A percentile compares a stretch with the other conserved stretches of the same genome.
These are phyloP conservation scores for Lucinisca nassula DNA, from an alignment of 2,888 invertebrate genomes.

Conservation along the genomic window DNA sequence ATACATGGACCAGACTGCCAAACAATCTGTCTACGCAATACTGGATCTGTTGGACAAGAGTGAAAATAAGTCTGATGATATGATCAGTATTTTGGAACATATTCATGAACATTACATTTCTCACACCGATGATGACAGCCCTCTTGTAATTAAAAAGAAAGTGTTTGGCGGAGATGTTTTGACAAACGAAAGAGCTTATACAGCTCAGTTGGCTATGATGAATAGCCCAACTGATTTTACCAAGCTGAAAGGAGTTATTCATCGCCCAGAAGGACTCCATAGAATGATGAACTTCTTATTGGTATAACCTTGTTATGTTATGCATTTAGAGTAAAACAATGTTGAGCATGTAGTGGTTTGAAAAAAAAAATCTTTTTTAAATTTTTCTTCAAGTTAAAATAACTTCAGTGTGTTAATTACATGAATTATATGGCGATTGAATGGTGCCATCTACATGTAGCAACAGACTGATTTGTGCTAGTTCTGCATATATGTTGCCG, in stretches of 20 bases:
- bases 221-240: constrained; percentile 19
- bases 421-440: no score
- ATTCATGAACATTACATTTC: constrained; percentile 39
- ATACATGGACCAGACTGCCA: constrained; percentile 32
- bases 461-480: no score
- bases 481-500: no score
- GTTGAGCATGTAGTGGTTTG: no score
- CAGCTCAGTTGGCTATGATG: constrained; percentile 40
- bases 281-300: constrained; percentile 41
- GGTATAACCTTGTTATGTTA: no score
- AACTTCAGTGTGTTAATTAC: no score
- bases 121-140: neutral
- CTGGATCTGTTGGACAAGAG: constrained; percentile 58
- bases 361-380: no score
- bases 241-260: constrained; percentile 40
- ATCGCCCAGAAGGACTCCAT: constrained; percentile 60
- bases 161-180: constrained; percentile 55
- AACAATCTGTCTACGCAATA: constrained; percentile 40
- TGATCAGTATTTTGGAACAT: constrained; percentile 49
- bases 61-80: constrained; percentile 58
- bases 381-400: no score
- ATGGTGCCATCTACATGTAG: no score
- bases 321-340: no score
- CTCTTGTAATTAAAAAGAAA: neutral
- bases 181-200: constrained; percentile 48